These are phyloP conservation scores for Pherbina coryleti DNA, from an alignment of 2,888 invertebrate species.

Conservation along the genomic window DNA sequence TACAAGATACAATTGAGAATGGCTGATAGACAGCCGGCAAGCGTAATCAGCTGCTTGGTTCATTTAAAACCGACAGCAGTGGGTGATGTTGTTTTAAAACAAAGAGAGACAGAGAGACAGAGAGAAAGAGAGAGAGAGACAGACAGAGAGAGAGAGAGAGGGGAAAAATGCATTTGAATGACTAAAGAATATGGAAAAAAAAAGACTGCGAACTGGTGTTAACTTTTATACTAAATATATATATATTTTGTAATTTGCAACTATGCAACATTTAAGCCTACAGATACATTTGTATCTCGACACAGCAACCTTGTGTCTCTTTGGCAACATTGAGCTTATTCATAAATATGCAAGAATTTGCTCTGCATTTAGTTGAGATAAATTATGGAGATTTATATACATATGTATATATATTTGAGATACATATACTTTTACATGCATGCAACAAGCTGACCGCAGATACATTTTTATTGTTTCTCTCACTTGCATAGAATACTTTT, in stretches of 20 bases:
- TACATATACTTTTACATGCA: background rate
- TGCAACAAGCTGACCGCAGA: slow-evolving; percentile 16
- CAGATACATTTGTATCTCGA: background rate
- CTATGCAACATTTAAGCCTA: background rate
- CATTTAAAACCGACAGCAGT: too few species aligned
- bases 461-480: background rate
- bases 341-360: too few species aligned
- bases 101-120: background rate
- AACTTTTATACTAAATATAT: background rate
- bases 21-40: background rate
- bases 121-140: too few species aligned
- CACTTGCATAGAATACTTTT: background rate
- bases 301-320: background rate
- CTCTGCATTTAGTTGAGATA: slow-evolving; percentile 8
- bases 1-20: background rate
- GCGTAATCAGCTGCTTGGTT: background rate
- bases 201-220: background rate
- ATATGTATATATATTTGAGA: background rate
- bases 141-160: too few species aligned
- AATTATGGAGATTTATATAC: background rate
- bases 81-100: too few species aligned
- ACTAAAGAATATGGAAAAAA: background rate
- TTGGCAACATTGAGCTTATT: background rate
- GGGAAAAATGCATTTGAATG: too few species aligned
- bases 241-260: background rate